These are phyloP conservation scores for Diplazon laetatorius DNA, from an alignment of 2,888 invertebrate species.

Conservation along the genomic window DNA sequence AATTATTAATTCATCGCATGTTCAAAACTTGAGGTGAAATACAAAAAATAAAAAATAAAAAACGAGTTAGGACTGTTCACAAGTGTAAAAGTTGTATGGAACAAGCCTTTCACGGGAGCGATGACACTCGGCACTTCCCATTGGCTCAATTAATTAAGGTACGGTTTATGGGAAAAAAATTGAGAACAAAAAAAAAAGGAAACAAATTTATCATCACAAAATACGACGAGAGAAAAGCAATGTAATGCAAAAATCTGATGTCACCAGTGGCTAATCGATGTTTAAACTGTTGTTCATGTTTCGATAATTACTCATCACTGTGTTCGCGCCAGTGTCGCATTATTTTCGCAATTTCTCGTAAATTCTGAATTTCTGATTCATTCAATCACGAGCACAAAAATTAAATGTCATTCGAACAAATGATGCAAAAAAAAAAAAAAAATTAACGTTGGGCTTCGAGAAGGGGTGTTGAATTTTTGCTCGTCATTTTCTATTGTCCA, in stretches of 20 bases:
- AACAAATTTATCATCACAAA: conserved; percentile 34
- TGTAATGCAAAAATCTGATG: conserved; percentile 48
- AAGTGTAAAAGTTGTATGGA: conserved; percentile 24
- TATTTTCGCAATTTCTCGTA: conserved; percentile 61
- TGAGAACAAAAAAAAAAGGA: conserved; percentile 33
- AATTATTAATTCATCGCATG: conserved; percentile 43
- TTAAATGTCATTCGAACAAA: not conserved
- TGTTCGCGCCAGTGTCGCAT: conserved; percentile 20
- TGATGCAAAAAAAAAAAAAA: not conserved
- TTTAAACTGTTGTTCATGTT: conserved; percentile 72
- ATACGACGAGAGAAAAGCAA: conserved; percentile 48
- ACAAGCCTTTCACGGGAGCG: conserved; percentile 54
- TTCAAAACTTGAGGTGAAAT: conserved; percentile 55
- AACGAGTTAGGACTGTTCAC: conserved; percentile 59
- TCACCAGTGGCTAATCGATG: conserved; percentile 74
- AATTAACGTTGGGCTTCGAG: no score
- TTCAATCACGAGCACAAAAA: not conserved
- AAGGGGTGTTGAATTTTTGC: no score
- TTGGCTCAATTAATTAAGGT: conserved; percentile 78
- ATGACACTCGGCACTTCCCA: conserved; percentile 71
- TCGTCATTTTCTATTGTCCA: no score
- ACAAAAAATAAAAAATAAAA: conserved; percentile 37
- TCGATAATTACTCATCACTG: conserved; percentile 66
- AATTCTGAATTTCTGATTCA: no score
- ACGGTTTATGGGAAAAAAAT: conserved; percentile 65